A percentile compares a stretch with the other conserved stretches of the same genome.
Evolutionary conservation across 1,140 invertebrate genomes (phyloP).

Genomic region (Dendrolimus kikuchii): DNA sequence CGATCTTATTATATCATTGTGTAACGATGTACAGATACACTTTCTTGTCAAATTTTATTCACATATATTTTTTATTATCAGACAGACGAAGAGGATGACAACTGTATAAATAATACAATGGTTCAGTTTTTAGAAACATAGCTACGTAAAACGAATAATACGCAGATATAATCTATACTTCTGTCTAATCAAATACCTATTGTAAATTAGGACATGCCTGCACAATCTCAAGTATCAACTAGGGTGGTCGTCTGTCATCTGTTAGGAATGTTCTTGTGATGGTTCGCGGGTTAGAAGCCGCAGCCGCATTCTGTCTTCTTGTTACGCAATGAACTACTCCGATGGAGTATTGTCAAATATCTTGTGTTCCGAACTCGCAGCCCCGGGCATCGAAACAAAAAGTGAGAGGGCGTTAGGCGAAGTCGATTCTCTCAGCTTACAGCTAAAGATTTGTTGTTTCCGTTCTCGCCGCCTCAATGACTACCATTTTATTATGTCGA

Average conservation of each 20-base stretch:
- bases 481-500: constrained; percentile 65
- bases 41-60: no score
- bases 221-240: constrained; percentile 25
- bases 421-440: constrained; percentile 46
- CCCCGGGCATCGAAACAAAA: constrained; percentile 35
- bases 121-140: no score
- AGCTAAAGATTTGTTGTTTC: constrained; percentile 61
- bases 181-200: constrained; percentile 37
- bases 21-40: no score
- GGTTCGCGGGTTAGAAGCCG: constrained; percentile 46
- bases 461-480: constrained; percentile 63
- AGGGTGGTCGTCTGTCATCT: constrained; percentile 46
- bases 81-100: no score
- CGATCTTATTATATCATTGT: no score
- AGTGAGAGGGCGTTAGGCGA: constrained; percentile 42
- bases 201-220: constrained; percentile 34
- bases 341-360: constrained; percentile 46
- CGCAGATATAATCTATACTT: no score
- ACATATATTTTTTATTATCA: no score
- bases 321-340: constrained; percentile 24
- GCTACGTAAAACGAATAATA: no score
- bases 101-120: no score
- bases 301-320: constrained; percentile 32
- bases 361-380: constrained; percentile 11
- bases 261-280: constrained; percentile 32